A percentile compares a stretch with the other conserved stretches of the same genome.
Conservation (phyloP, 2,113 vertebrate genomes). For the Corythoichthys haematopterus region DNA sequence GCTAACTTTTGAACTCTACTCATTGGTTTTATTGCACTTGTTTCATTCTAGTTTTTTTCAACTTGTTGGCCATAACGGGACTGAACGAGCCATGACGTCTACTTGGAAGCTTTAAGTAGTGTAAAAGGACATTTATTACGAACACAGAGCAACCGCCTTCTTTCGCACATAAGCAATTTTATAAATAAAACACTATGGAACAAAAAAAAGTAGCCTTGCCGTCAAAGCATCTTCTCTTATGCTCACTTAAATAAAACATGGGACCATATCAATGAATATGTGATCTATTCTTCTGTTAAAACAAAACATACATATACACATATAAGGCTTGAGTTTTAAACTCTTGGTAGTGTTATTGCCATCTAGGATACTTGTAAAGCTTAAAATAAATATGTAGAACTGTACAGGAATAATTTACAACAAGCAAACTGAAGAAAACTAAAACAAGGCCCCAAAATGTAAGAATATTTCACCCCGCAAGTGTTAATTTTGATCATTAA, state of each 20-base stretch:
- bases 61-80: constrained; percentile 6
- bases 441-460: constrained; percentile 63
- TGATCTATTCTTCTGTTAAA: constrained; percentile 46
- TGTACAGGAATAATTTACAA: constrained; percentile 78
- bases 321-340: constrained; percentile 77
- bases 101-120: constrained; percentile 14
- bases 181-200: constrained; percentile 58
- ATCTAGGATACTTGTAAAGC: constrained; percentile 75
- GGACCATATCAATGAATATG: constrained; percentile 49
- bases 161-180: constrained; percentile 31
- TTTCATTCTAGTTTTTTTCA: constrained; percentile 48
- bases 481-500: constrained; percentile 43
- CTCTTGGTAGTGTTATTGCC: constrained; percentile 78
- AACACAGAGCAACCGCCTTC: constrained; percentile 6
- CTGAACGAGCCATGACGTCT: not conserved
- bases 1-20: constrained; percentile 28
- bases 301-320: constrained; percentile 67
- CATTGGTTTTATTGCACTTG: constrained; percentile 69
- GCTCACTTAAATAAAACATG: constrained; percentile 45
- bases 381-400: constrained; percentile 78
- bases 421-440: constrained; percentile 26
- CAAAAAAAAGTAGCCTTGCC: constrained; percentile 25
- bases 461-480: constrained; percentile 42
- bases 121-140: constrained; percentile 35
- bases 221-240: constrained; percentile 23